Conservation (phyloP, 1,140 invertebrate genomes). For the Solenopsis invicta region DNA sequence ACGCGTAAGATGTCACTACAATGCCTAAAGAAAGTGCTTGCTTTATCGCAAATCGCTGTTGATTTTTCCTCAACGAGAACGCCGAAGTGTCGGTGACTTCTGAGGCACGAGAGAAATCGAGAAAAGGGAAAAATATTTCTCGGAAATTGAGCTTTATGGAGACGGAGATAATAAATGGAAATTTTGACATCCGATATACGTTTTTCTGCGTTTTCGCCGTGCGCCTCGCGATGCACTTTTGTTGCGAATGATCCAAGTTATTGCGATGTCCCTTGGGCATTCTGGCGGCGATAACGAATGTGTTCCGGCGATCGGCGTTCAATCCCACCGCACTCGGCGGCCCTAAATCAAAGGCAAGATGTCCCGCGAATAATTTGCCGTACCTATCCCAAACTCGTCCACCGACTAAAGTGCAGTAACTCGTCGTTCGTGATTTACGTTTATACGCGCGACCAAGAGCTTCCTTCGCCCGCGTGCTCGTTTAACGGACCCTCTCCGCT, state of each 20-base stretch:
- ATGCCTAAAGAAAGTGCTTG: neutral
- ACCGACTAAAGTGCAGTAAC: conserved; percentile 5
- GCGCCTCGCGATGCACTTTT: neutral
- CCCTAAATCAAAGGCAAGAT: conserved; percentile 68
- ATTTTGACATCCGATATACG: neutral
- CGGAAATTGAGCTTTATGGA: conserved; percentile 13
- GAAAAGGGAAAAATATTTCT: neutral
- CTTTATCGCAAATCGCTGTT: neutral
- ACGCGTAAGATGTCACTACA: neutral
- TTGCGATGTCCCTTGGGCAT: neutral
- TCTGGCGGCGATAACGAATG: conserved; percentile 56
- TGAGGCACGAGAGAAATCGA: neutral
- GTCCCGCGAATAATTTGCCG: conserved; percentile 62
- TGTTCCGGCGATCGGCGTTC: conserved; percentile 57
- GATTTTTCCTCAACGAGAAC: neutral
- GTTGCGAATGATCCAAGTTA: neutral
- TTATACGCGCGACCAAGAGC: neutral
- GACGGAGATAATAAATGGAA: neutral
- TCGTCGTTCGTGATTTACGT: conserved; percentile 59
- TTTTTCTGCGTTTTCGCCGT: neutral
- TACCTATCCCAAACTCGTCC: conserved; percentile 48
- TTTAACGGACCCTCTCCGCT: conserved; percentile 12
- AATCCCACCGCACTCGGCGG: conserved; percentile 40
- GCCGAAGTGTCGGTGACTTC: neutral
- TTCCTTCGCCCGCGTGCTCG: neutral